Base-by-base conservation (phyloP, 2,113 vertebrate genomes). In the Pelodiscus sinensis region DNA sequence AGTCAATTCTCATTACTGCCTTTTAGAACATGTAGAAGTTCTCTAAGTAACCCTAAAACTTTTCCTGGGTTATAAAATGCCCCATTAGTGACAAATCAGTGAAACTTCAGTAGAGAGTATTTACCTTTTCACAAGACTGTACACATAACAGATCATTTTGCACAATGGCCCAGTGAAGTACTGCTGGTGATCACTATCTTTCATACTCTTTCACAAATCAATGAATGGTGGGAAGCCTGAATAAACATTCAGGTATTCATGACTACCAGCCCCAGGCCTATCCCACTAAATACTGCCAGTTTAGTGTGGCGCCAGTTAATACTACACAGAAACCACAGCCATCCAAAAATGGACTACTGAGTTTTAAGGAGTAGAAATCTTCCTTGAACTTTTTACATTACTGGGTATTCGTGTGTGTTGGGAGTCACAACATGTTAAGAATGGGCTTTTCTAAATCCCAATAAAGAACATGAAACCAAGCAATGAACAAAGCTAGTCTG, bases 21-120 rank as follows among this genome's bases (percentile, higher is more conserved):
- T 88, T 82, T 95, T 71, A 38, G n/a, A 38, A 82, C 82, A 55
- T 71, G 57, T 50, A 84, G 79, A 96, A 95, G 79, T 56, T 27
- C 57, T 52, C 38, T 31, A 65, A 77, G 19, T n/a, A 78, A 93
- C 86, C 86, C 50, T 35, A 80, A 10, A 79, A 77, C 82, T 87
- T 93, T 93, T 75, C 62, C 7, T 6, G 89, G 58, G 71, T 82
- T 82, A 81, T 79, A 95, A 86, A 90, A 79, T 84, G 68, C 19
- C 85, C 79, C 56, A 9, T 77, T 60, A 96, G 25, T 65, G 84
- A 65, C n/a, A 85, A 82, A 80, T 52, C 62, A 10, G 71, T 75
- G n/a, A 75, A 38, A 44, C 38, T 57, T 27, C 2, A 25, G n/a
- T 8, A 13, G 0, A 5, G 52, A 56, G 65, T 9, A 14, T 56